Conservation (phyloP, 2,797 vertebrate genomes). For the Buphagus erythrorhynchus region DNA sequence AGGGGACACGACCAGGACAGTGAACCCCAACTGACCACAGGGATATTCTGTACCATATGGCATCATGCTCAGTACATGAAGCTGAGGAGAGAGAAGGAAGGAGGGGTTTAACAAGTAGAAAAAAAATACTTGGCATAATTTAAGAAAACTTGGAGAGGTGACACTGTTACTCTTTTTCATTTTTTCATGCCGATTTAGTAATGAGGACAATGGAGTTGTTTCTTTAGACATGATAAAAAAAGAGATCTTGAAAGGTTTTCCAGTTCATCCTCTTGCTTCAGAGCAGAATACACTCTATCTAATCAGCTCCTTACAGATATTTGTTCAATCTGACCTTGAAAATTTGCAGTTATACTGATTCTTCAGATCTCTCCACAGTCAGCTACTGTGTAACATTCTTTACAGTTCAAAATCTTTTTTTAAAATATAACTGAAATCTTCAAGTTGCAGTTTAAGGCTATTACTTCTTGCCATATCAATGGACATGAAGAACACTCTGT, state of each 20-base stretch:
- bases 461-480: background rate
- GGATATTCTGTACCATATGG: background rate
- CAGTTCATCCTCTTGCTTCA: background rate
- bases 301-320: background rate
- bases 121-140: background rate
- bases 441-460: background rate
- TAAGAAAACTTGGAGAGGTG: background rate
- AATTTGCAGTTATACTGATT: background rate
- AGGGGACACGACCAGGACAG: background rate
- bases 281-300: background rate
- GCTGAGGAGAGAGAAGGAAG: background rate
- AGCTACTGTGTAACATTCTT: background rate
- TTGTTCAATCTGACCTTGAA: constrained; percentile 2
- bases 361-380: background rate
- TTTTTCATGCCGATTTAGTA: background rate
- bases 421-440: background rate
- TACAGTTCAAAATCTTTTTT: background rate
- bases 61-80: background rate
- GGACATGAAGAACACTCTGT: background rate
- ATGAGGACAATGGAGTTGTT: background rate
- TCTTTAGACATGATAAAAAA: background rate
- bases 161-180: background rate
- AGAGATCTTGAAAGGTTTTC: background rate
- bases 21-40: too few relatives aligned
- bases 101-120: background rate